phyloP scores from a whole-genome alignment of 2,888 invertebrate species.

The Cheilosia grossa region DNA sequence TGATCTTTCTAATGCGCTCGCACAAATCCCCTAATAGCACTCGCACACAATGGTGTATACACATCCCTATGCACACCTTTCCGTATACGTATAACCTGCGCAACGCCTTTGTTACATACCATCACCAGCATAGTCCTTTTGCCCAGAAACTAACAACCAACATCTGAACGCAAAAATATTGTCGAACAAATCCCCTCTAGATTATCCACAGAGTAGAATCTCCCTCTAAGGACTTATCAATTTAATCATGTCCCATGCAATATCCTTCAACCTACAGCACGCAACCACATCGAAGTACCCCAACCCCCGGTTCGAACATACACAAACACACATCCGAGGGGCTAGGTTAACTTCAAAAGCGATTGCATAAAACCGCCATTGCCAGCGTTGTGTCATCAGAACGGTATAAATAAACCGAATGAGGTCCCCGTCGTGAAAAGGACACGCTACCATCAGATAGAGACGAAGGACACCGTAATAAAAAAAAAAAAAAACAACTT shows the following conservation, averaged over 20 bases:
- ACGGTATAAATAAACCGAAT: conserved; percentile 65
- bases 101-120: conserved; percentile 12
- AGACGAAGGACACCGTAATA: conserved; percentile 10
- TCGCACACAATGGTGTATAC: conserved; percentile 23
- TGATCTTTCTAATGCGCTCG: conserved; percentile 60
- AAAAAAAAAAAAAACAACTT: background rate
- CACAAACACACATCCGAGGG: background rate
- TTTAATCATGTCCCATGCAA: conserved; percentile 72
- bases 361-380: conserved; percentile 67
- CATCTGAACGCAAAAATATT: conserved; percentile 38
- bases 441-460: conserved; percentile 28
- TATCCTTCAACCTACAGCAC: conserved; percentile 43
- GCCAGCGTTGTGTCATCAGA: conserved; percentile 67
- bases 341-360: conserved; percentile 56
- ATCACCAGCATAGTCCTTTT: conserved; percentile 38
- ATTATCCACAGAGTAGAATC: conserved; percentile 56
- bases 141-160: conserved; percentile 7
- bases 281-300: conserved; percentile 6
- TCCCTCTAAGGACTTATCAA: conserved; percentile 68
- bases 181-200: conserved; percentile 59
- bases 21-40: conserved; percentile 55
- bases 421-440: conserved; percentile 14
- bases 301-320: conserved; percentile 1
- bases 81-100: background rate
- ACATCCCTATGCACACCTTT: background rate